Percentiles rank a stretch among this genome's conserved stretches.
These are phyloP conservation scores for Sebastes taczanowskii DNA, from an alignment of 2,797 vertebrate species.

Conservation along the genomic window DNA sequence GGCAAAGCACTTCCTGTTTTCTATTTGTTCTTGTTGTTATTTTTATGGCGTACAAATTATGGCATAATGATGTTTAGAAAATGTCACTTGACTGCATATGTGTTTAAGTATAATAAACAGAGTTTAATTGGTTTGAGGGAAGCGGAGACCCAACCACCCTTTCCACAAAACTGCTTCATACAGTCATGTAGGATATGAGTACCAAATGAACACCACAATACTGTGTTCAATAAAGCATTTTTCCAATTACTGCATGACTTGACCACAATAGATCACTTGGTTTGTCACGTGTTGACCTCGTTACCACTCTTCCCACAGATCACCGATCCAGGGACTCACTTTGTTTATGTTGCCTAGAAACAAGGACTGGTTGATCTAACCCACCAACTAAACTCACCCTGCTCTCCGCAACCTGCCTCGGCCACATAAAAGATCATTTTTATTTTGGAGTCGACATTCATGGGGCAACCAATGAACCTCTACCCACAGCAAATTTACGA, in stretches of 20 bases:
- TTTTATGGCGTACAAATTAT: background rate
- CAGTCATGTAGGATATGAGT: background rate
- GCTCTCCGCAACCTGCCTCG: background rate
- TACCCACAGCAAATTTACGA: background rate
- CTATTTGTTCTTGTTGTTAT: background rate
- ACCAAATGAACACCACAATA: background rate
- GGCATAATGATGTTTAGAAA: background rate
- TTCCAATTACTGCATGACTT: background rate
- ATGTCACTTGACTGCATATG: background rate
- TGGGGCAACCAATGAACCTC: background rate
- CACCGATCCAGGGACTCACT: background rate
- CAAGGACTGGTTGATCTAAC: background rate
- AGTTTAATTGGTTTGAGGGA: background rate
- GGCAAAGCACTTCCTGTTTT: background rate
- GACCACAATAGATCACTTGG: background rate
- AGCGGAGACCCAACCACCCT: background rate
- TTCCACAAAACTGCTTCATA: background rate
- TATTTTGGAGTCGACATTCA: constrained; percentile 6
- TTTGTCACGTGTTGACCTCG: constrained; percentile 19
- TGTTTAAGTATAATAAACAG: background rate
- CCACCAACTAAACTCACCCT: background rate
- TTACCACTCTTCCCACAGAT: background rate
- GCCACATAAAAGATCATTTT: constrained; percentile 7
- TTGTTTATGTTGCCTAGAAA: constrained; percentile 50
- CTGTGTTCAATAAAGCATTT: background rate